phyloP scores from a whole-genome alignment of 2,797 vertebrate genomes.

The Channa striata region DNA sequence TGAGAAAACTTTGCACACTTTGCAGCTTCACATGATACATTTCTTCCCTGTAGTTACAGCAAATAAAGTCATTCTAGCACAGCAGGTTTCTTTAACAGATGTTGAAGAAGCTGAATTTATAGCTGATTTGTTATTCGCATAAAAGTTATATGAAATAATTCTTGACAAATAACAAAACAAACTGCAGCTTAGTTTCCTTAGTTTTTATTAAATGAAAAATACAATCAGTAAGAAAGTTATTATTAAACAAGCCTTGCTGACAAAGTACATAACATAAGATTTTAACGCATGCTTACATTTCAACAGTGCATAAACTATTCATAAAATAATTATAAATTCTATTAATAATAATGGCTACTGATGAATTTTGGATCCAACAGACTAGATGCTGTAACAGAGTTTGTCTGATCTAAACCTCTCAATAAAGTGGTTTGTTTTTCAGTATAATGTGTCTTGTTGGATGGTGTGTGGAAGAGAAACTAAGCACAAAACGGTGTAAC shows the following conservation, averaged over 20 bases:
- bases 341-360: not conserved
- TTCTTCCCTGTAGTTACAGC: no score
- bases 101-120: not conserved
- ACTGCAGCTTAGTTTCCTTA: not conserved
- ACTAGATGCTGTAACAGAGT: slow-evolving; percentile 50
- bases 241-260: slow-evolving; percentile 31
- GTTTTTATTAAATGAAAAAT: slow-evolving; percentile 47
- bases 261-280: slow-evolving; percentile 27
- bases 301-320: slow-evolving; percentile 24
- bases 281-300: slow-evolving; percentile 5
- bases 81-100: no score
- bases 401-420: slow-evolving; percentile 6
- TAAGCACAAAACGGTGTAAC: not conserved
- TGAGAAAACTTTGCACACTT: no score
- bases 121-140: no score
- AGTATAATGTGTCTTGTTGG: not conserved
- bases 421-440: not conserved
- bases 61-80: no score
- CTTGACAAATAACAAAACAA: not conserved
- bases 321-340: slow-evolving; percentile 14
- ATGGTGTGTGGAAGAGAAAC: not conserved
- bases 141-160: not conserved
- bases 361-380: not conserved
- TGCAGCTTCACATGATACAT: no score
- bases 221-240: slow-evolving; percentile 21